Conservation (phyloP, 2,797 vertebrate species). For the Rhinatrema bivittatum region DNA sequence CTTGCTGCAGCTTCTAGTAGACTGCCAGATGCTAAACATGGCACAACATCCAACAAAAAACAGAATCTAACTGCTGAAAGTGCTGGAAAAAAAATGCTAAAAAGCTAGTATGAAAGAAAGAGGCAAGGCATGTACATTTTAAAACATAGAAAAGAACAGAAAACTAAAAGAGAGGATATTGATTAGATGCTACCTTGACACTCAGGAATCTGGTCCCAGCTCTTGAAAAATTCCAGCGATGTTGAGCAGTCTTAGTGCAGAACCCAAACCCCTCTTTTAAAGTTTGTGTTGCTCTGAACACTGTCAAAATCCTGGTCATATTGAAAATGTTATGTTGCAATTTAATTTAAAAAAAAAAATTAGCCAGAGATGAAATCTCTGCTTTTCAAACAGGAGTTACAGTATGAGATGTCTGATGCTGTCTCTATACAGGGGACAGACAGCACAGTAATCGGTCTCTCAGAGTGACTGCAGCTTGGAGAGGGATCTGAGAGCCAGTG, state of each 20-base stretch:
- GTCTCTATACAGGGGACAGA: neutral
- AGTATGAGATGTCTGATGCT: constrained; percentile 13
- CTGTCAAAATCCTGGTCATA: constrained; percentile 80
- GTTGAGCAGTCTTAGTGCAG: constrained; percentile 34
- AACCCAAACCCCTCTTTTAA: constrained; percentile 55
- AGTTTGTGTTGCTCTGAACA: constrained; percentile 61
- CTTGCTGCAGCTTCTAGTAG: too few relatives aligned
- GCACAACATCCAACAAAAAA: too few relatives aligned
- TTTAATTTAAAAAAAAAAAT: constrained; percentile 20
- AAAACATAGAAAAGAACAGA: too few relatives aligned
- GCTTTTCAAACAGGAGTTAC: constrained; percentile 6
- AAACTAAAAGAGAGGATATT: neutral
- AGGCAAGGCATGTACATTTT: neutral
- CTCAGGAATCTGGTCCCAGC: constrained; percentile 54
- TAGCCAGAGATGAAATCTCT: neutral
- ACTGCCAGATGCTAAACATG: too few relatives aligned
- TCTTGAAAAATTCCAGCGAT: constrained; percentile 43
- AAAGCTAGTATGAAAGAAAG: neutral
- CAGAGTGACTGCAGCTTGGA: neutral
- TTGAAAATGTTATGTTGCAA: constrained; percentile 20
- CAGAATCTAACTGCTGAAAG: too few relatives aligned
- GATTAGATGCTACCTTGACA: constrained; percentile 69
- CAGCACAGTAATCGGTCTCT: neutral
- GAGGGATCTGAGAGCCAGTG: constrained; percentile 27
- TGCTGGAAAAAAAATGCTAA: too few relatives aligned